Base-by-base conservation (phyloP, 2,888 invertebrate genomes). In the Polyommatus iphigenia region DNA sequence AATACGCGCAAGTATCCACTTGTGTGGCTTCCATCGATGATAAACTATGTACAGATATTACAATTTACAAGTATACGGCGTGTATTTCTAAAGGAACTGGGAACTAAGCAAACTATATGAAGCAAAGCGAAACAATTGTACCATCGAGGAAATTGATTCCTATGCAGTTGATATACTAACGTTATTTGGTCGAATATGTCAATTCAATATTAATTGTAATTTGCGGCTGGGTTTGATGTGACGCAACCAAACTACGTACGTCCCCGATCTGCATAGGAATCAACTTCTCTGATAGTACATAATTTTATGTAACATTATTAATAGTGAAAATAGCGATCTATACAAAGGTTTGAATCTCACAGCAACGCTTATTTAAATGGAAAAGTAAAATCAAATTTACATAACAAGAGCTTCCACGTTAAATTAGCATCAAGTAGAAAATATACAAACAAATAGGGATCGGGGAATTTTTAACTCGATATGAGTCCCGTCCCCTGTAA, bases 371-470 rank as follows among this genome's bases (percentile, higher is more conserved):
- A 24, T 13, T 62, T 62, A 62, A 24, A 62, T 1, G 8, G 15
- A n/a, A 4, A 7, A 57, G 57, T n/a, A 13, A 24, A 62, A 62
- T 3, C 67, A 32, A 15, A 67, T 29, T 29, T 18, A 82, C 84
- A 83, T 85, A 83, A 83, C 84, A 84, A 85, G 85, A 81, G 82
- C 83, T 82, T 79, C 80, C 82, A 59, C 82, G 83, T 88, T 87
- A 88, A 88, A 85, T 81, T 81, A 81, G 85, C 85, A 89, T 88
- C 89, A 89, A 89, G 82, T 84, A 15, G 13, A 77, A 29, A 71
- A 72, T 72, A 72, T 46, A 57, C 46, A 73, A 73, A 73, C 59
- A 73, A 73, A 73, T 46, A 73, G 18, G 75, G 54, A 75, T 75
- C 75, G 20, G 32, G 7, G 67, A 50, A 75, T 75, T 75, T 75